Base-by-base conservation (phyloP, 2,888 invertebrate genomes). In the Orthonevra nobilis region DNA sequence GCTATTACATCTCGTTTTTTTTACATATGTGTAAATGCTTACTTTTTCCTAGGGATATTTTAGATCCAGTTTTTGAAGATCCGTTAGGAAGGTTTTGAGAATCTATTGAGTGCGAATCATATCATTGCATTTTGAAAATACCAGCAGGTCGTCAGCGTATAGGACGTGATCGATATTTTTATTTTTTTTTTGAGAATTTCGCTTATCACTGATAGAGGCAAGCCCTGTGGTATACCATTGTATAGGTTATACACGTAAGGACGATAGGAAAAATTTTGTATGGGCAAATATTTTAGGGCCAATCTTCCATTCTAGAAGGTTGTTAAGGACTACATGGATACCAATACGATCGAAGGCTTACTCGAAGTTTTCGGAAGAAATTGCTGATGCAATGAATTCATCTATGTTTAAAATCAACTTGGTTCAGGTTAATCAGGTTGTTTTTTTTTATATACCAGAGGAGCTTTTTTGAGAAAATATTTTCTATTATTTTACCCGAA, bases 391-490 rank as follows among this genome's bases (percentile, higher is more conserved):
- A 10, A 54, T 5, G 14, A 5, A 9, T 19, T 54, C 2, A 6
- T 56, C 54, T 6, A 28, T 38, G 3, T 52, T 38, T 52, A 9
- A 52, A 52, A 5, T 34, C 36, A 14, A 52, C 52, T 23, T 52
- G 26, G 2, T 56, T 38, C n/a, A 7, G n/a, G 10, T 3, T 17
- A 2, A 40, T 7, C 4, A 40, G 2, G n/a, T 56, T 40, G 1
- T 10, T 40, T 3, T 2, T 19, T 19, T 40, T 20, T n/a, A 40
- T n/a, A n/a, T 1, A 40, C 26, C 28, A 56, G 3, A 17, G 17
- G 1, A 30, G 3, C 12, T 32, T 50, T 12, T 12, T 30, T 2
- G 54, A 36, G 10, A 54, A 38, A 2, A 54, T 48, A 7, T 48
- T 48, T 32, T 32, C 32, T 2, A 48, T 2, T 0, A 12, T 10